Evolutionary conservation across 2,888 invertebrate species (phyloP).

Genomic region (Emesis furor): DNA sequence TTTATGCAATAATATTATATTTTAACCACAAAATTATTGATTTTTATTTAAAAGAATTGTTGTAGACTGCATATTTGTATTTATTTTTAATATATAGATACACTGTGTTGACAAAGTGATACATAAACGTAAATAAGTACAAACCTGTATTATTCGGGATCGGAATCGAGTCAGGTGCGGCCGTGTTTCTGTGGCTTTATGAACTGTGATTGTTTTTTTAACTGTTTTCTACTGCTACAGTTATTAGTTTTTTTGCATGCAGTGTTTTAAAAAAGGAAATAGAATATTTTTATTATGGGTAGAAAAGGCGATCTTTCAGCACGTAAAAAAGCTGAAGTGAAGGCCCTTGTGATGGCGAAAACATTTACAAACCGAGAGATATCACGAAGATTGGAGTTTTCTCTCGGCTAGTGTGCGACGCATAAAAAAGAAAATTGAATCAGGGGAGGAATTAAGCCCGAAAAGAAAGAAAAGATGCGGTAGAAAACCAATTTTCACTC

Average conservation of each 20-base stretch:
- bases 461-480: background rate
- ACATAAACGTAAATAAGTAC: no score
- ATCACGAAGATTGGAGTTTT: background rate
- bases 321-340: slow-evolving; percentile 1
- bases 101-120: no score
- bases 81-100: no score
- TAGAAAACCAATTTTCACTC: background rate
- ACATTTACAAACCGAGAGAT: background rate
- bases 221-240: background rate
- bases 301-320: slow-evolving; percentile 3
- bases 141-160: no score
- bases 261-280: background rate
- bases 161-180: background rate
- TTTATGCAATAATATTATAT: no score
- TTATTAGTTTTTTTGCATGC: background rate
- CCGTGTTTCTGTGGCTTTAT: background rate
- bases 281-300: background rate
- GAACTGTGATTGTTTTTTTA: background rate
- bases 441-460: background rate
- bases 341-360: background rate
- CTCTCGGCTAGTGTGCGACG: background rate
- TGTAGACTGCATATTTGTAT: no score
- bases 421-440: background rate
- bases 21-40: no score
- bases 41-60: no score